Conservation (phyloP, 2,797 vertebrate genomes). For the Neosalanx taihuensis region DNA sequence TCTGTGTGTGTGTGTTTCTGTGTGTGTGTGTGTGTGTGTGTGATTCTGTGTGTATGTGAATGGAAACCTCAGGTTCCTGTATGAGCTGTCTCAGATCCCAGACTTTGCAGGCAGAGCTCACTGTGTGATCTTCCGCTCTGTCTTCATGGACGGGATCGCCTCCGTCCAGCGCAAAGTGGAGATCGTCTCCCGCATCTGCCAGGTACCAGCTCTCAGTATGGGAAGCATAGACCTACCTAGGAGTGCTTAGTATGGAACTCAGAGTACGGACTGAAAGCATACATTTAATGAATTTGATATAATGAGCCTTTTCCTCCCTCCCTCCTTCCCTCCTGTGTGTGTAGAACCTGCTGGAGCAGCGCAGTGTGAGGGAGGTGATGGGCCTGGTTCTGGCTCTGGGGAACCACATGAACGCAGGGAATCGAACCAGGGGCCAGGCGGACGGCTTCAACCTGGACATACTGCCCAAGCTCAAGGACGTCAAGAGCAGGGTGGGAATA, state of each 20-base stretch:
- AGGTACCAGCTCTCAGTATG: conserved; percentile 64
- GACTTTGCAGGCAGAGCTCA: conserved; percentile 86
- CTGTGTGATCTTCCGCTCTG: conserved; percentile 90
- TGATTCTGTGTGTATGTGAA: not conserved
- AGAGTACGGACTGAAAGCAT: too few species aligned
- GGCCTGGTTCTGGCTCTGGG: conserved; percentile 92
- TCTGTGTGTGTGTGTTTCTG: not conserved
- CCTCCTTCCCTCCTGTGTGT: not conserved
- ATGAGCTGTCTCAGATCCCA: conserved; percentile 91
- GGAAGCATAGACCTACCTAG: too few species aligned
- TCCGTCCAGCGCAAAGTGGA: conserved; percentile 81
- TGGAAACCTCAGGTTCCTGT: conserved; percentile 81
- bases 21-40: not conserved
- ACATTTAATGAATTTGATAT: too few species aligned
- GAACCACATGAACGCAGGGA: conserved; percentile 97
- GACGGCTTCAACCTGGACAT: conserved; percentile 96
- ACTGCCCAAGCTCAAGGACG: conserved; percentile 96
- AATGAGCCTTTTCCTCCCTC: too few species aligned
- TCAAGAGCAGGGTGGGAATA: conserved; percentile 86
- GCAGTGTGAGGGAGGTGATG: conserved; percentile 82
- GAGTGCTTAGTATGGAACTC: too few species aligned
- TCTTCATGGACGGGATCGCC: conserved; percentile 81
- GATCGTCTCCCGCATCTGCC: conserved; percentile 78
- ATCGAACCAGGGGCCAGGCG: conserved; percentile 89
- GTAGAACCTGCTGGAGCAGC: conserved; percentile 79